Conservation (phyloP, 2,888 invertebrate genomes). For the Archaeoteleia sp. region DNA sequence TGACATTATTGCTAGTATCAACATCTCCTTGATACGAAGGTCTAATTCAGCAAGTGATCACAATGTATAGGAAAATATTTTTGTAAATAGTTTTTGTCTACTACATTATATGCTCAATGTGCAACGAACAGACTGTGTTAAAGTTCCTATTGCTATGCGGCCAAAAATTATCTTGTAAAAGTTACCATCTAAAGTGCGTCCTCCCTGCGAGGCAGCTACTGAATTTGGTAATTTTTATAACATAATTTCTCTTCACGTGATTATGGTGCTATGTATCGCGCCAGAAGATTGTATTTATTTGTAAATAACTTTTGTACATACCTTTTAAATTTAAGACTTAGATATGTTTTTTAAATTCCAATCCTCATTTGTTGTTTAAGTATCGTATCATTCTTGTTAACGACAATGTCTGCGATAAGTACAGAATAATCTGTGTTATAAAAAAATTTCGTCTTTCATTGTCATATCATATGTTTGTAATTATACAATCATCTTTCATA, state of each 20-base stretch:
- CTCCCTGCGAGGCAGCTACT: too few species aligned
- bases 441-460: too few species aligned
- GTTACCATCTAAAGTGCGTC: neutral
- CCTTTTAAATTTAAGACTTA: constrained; percentile 41
- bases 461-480: too few species aligned
- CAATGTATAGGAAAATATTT: constrained; percentile 19
- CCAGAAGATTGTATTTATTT: constrained; percentile 70
- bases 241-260: constrained; percentile 29
- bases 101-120: constrained; percentile 60
- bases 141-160: constrained; percentile 70
- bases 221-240: constrained; percentile 20
- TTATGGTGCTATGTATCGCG: constrained; percentile 48
- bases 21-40: too few species aligned
- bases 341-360: constrained; percentile 42
- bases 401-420: too few species aligned
- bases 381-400: too few species aligned
- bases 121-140: constrained; percentile 73
- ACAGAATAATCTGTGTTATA: too few species aligned
- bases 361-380: too few species aligned
- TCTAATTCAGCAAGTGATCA: too few species aligned
- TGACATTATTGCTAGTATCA: too few species aligned
- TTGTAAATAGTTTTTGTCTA: constrained; percentile 49
- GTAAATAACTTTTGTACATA: constrained; percentile 60
- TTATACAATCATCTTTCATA: too few species aligned
- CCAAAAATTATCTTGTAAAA: constrained; percentile 52